These are phyloP conservation scores for Henricia sp. DNA, from an alignment of 53 echinoderm and acorn worm species.

Conservation along the genomic window DNA sequence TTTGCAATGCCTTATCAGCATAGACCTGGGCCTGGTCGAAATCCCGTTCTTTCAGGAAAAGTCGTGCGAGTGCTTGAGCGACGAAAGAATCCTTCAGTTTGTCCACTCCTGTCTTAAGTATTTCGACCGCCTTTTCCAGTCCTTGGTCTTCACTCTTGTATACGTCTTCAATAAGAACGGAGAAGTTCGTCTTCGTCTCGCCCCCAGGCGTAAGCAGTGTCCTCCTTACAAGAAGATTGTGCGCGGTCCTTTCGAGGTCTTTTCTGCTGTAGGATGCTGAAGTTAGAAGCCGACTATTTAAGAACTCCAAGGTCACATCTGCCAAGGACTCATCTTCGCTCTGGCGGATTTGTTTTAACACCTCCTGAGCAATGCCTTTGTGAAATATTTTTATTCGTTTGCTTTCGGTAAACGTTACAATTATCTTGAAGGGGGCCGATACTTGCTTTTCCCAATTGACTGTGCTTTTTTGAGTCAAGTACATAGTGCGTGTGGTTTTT, in stretches of 20 bases:
- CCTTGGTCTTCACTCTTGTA: neutral
- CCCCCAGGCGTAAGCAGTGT: slow-evolving; percentile 36
- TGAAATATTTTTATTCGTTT: slow-evolving; percentile 64
- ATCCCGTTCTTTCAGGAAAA: slow-evolving; percentile 29
- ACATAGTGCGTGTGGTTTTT: neutral
- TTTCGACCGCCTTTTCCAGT: slow-evolving; percentile 1
- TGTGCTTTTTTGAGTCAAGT: neutral
- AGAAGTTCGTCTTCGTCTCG: slow-evolving; percentile 60
- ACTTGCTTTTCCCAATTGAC: slow-evolving; percentile 59
- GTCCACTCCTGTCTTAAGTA: slow-evolving; percentile 46
- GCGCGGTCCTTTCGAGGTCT: slow-evolving; percentile 11
- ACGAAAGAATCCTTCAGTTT: slow-evolving; percentile 45
- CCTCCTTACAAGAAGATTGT: slow-evolving; percentile 64
- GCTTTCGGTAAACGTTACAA: slow-evolving; percentile 35
- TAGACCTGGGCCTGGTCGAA: slow-evolving; percentile 37
- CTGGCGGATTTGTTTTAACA: slow-evolving; percentile 39
- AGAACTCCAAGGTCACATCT: slow-evolving; percentile 57
- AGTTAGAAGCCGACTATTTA: slow-evolving; percentile 55
- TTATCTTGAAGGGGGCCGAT: slow-evolving; percentile 35
- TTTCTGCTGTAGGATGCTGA: slow-evolving; percentile 29
- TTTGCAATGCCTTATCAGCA: slow-evolving; percentile 52
- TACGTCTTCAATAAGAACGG: slow-evolving; percentile 68
- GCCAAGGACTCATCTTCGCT: slow-evolving; percentile 21
- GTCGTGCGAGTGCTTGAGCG: slow-evolving; percentile 59
- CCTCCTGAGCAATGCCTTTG: slow-evolving; percentile 57